phyloP scores from a whole-genome alignment of 2,797 vertebrate genomes.

The Sebastes trivittatus region DNA sequence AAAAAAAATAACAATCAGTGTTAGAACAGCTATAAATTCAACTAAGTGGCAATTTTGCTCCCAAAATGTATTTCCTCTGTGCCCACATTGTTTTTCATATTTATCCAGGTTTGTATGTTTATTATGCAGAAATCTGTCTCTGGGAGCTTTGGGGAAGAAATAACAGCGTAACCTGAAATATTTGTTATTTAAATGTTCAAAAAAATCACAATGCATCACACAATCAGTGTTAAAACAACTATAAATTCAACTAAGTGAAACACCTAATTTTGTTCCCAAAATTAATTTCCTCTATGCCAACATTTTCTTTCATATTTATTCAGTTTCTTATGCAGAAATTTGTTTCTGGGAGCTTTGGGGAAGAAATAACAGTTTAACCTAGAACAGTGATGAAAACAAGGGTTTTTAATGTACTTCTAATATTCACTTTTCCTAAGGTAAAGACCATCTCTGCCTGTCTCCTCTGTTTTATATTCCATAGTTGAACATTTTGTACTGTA shows the following conservation, averaged over 20 bases:
- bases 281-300: background rate
- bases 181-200: too few species aligned
- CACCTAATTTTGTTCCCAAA: background rate
- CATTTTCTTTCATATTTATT: background rate
- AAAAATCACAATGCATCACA: background rate
- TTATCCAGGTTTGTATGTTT: too few species aligned
- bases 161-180: too few species aligned
- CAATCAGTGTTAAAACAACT: background rate
- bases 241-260: background rate
- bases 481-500: background rate
- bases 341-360: background rate
- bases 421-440: background rate
- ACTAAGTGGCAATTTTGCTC: background rate
- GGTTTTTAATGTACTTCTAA: background rate
- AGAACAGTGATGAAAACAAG: too few species aligned
- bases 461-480: background rate
- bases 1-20: background rate
- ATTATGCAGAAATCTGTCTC: background rate
- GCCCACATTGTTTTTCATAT: background rate
- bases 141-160: background rate
- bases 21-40: background rate
- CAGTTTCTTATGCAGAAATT: background rate
- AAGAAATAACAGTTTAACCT: too few species aligned
- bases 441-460: background rate
- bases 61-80: background rate